Evolutionary conservation across 2,113 vertebrate genomes (phyloP).

Genomic region (Ia io): DNA sequence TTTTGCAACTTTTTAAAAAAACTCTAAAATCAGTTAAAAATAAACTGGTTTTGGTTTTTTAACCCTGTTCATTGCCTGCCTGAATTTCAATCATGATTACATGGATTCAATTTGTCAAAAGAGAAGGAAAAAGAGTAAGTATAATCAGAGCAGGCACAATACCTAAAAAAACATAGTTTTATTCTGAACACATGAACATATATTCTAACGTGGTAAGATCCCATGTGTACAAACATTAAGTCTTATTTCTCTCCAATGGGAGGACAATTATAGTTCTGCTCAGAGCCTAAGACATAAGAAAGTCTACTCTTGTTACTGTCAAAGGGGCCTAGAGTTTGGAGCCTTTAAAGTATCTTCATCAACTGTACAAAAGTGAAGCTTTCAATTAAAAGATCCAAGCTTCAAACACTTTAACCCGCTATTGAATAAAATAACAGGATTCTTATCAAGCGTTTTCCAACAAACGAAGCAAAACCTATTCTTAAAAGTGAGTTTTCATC

Average conservation of each 20-base stretch:
- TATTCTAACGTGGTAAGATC: neutral
- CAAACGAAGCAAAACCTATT: neutral
- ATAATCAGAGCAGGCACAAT: neutral
- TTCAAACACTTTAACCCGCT: slow-evolving; percentile 10
- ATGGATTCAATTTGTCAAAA: neutral
- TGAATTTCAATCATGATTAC: neutral
- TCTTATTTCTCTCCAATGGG: neutral
- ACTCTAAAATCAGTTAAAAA: slow-evolving; percentile 19
- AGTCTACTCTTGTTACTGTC: neutral
- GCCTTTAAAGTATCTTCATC: neutral
- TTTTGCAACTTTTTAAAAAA: neutral
- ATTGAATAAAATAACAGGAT: neutral
- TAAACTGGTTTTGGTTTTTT: neutral
- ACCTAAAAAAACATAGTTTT: neutral
- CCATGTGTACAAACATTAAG: neutral
- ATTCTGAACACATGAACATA: neutral
- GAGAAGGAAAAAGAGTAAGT: neutral
- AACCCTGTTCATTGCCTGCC: neutral
- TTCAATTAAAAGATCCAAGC: neutral
- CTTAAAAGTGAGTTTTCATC: neutral
- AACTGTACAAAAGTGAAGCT: neutral
- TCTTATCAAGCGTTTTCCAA: neutral
- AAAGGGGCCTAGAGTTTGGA: neutral
- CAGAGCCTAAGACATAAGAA: neutral
- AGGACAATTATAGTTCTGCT: neutral